Evolutionary conservation across 1,140 invertebrate genomes (phyloP).

Genomic region (Bicyclus anynana): DNA sequence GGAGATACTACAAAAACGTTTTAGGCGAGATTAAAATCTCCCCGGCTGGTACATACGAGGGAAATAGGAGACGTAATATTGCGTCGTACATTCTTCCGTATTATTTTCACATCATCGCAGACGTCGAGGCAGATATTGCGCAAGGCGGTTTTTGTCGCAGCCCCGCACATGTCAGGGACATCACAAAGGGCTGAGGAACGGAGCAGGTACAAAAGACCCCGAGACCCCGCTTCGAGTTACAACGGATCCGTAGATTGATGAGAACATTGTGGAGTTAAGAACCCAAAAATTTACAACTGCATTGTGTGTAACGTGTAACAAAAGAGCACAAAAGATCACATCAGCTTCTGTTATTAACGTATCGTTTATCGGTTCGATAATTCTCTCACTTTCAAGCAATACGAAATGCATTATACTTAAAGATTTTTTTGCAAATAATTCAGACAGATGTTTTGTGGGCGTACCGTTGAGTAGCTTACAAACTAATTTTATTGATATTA

Average conservation of each 20-base stretch:
- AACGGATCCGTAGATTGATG: constrained; percentile 67
- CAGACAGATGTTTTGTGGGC: constrained; percentile 60
- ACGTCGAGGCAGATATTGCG: constrained; percentile 63
- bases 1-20: constrained; percentile 23
- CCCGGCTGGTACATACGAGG: constrained; percentile 29
- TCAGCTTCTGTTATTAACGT: constrained; percentile 73
- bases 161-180: constrained; percentile 67
- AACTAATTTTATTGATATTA: constrained; percentile 30
- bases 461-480: constrained; percentile 57
- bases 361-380: constrained; percentile 59
- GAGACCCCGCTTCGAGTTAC: constrained; percentile 62
- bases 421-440: constrained; percentile 38
- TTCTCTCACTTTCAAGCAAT: constrained; percentile 66
- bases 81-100: constrained; percentile 51
- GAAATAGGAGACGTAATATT: constrained; percentile 39
- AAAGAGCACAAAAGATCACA: constrained; percentile 66
- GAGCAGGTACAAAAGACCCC: constrained; percentile 69
- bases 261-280: constrained; percentile 72
- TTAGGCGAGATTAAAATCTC: constrained; percentile 42
- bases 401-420: constrained; percentile 53
- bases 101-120: constrained; percentile 66
- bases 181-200: constrained; percentile 53
- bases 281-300: constrained; percentile 74
- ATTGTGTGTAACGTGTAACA: constrained; percentile 57
- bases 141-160: constrained; percentile 63